Conservation (phyloP, 2,797 vertebrate genomes). For the Premnoplex brunnescens region DNA sequence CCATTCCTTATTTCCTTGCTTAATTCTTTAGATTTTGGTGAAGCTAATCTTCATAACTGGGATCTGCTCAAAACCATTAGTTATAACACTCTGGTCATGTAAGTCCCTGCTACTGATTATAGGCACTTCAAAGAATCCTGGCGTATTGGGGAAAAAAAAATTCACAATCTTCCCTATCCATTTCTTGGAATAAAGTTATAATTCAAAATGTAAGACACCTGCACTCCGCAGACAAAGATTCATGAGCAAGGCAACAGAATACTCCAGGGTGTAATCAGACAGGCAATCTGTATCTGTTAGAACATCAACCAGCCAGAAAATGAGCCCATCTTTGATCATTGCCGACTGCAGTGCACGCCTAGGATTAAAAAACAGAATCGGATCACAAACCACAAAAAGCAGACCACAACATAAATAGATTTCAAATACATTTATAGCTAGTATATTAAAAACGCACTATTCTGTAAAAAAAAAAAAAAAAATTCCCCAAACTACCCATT, state of each 20-base stretch:
- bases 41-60: not conserved
- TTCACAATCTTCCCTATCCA: not conserved
- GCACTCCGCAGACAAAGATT: conserved; percentile 91
- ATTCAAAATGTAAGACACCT: conserved; percentile 75
- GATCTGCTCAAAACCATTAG: not conserved
- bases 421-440: not conserved
- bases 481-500: not conserved
- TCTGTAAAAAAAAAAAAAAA: not conserved
- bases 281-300: conserved; percentile 90
- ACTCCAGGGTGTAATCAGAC: conserved; percentile 90
- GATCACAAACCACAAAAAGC: not conserved
- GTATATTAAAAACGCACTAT: not conserved
- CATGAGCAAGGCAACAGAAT: conserved; percentile 91
- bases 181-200: not conserved
- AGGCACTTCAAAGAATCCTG: not conserved
- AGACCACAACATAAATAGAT: not conserved
- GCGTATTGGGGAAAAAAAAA: not conserved
- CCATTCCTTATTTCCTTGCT: not conserved
- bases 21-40: not conserved
- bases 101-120: not conserved
- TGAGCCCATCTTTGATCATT: conserved; percentile 89
- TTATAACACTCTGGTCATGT: not conserved
- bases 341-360: conserved; percentile 89
- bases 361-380: not conserved
- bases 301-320: conserved; percentile 89